Evolutionary conservation across 2,888 invertebrate genomes (phyloP).

Genomic region (Syrista parreyssii): DNA sequence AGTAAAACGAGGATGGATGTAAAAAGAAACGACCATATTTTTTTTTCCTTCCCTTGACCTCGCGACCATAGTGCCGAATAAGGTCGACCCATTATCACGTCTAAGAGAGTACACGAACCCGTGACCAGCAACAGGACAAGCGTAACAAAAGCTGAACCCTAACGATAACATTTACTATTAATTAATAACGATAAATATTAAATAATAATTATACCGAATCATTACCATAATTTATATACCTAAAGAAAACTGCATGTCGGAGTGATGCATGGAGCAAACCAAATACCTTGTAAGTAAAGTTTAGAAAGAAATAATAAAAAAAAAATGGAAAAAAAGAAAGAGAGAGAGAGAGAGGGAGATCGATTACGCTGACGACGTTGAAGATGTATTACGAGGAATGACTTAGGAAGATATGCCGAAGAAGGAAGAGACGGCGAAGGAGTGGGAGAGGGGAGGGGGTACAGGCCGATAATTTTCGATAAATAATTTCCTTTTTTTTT

Average conservation of each 20-base stretch:
- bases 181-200: slow-evolving; percentile 30
- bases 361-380: slow-evolving; percentile 4
- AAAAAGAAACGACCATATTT: neutral
- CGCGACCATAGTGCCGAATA: neutral
- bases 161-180: slow-evolving; percentile 7
- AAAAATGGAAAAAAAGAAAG: slow-evolving; percentile 18
- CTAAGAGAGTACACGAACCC: slow-evolving; percentile 33
- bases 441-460: neutral
- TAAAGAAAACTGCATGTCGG: slow-evolving; percentile 38
- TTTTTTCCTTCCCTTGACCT: neutral
- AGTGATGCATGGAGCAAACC: slow-evolving; percentile 50
- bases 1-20: neutral
- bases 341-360: slow-evolving; percentile 41
- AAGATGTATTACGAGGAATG: slow-evolving; percentile 41
- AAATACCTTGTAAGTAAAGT: slow-evolving; percentile 63
- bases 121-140: slow-evolving; percentile 18
- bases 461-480: neutral
- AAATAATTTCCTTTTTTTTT: neutral
- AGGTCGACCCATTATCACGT: neutral
- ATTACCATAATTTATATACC: slow-evolving; percentile 67
- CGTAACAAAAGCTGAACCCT: slow-evolving; percentile 25
- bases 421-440: slow-evolving; percentile 17
- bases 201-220: slow-evolving; percentile 63
- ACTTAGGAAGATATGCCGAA: slow-evolving; percentile 27
- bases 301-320: slow-evolving; percentile 39